phyloP scores from a whole-genome alignment of 2,797 vertebrate genomes.

The Remorina albescens region DNA sequence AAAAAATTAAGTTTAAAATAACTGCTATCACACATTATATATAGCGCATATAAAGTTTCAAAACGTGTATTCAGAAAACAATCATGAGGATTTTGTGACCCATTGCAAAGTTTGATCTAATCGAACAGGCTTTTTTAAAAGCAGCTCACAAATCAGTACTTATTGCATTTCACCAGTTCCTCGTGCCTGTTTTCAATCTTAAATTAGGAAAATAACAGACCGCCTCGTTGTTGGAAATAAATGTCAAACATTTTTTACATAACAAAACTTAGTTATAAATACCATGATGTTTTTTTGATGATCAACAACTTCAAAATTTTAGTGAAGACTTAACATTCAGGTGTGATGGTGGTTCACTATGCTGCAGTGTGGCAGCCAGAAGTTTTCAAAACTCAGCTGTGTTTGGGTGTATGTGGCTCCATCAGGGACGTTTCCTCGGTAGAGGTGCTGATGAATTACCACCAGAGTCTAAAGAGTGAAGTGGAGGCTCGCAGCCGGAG shows the following conservation, averaged over 20 bases:
- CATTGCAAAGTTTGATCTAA: neutral
- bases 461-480: constrained; percentile 94
- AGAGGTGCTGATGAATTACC: constrained; percentile 96
- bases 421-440: constrained; percentile 94
- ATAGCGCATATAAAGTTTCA: neutral
- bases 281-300: neutral
- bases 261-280: neutral
- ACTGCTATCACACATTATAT: neutral
- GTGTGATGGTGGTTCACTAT: neutral
- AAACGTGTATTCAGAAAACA: neutral
- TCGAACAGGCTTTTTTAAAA: neutral
- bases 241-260: neutral
- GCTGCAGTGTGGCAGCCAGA: neutral
- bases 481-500: constrained; percentile 89
- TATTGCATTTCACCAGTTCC: too few relatives aligned
- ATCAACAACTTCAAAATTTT: neutral
- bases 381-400: neutral
- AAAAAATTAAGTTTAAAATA: neutral
- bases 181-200: too few relatives aligned
- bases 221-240: neutral
- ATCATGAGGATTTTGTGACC: neutral
- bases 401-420: constrained; percentile 34
- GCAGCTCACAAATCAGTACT: neutral
- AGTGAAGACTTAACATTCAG: neutral
- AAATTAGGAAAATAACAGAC: neutral